These are phyloP conservation scores for Resseliella maxima DNA, from an alignment of 2,888 invertebrate genomes.

Conservation along the genomic window DNA sequence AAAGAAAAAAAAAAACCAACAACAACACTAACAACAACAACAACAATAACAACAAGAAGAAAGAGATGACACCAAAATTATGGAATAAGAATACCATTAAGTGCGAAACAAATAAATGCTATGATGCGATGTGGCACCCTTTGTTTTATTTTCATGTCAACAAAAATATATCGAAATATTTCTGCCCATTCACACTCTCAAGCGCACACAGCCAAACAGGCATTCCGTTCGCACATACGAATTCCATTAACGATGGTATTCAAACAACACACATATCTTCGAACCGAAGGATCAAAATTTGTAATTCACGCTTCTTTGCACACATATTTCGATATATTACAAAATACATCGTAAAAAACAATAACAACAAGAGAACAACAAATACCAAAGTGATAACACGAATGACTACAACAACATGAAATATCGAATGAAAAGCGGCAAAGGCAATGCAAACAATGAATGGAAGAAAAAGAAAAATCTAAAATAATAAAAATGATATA, in stretches of 20 bases:
- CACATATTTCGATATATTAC: neutral
- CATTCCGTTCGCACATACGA: too few species aligned
- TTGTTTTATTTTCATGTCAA: neutral
- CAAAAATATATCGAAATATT: too few species aligned
- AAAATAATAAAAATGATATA: conserved; percentile 34
- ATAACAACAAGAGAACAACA: neutral
- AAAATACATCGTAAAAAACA: neutral
- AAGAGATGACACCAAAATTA: neutral
- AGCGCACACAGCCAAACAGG: too few species aligned
- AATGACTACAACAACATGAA: neutral
- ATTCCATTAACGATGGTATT: too few species aligned
- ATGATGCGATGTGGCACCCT: neutral
- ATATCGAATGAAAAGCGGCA: neutral
- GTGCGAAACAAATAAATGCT: neutral
- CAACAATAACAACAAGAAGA: neutral
- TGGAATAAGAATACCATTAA: conserved; percentile 10
- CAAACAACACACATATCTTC: too few species aligned
- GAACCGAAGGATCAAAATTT: neutral
- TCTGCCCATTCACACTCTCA: too few species aligned
- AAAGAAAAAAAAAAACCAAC: neutral
- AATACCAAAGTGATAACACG: neutral
- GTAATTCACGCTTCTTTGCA: neutral
- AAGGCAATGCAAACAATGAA: neutral
- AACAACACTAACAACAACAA: neutral
- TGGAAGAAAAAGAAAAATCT: neutral